phyloP scores from a whole-genome alignment of 2,113 vertebrate species.

The Pygoscelis antarcticus region DNA sequence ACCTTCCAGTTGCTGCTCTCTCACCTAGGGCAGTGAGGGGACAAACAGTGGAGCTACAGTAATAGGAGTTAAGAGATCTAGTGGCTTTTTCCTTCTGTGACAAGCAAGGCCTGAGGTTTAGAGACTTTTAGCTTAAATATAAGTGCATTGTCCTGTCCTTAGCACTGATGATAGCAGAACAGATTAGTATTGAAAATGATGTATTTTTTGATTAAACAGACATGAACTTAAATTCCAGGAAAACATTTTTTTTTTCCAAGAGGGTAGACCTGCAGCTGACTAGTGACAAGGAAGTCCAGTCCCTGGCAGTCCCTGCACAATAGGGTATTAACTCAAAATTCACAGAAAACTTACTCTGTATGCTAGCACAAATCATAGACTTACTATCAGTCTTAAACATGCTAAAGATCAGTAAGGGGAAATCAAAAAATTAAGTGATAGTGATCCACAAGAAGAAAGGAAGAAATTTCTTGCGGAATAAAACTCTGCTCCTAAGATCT shows the following conservation, averaged over 20 bases:
- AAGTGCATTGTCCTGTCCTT: neutral
- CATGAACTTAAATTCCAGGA: neutral
- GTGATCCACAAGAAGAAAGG: neutral
- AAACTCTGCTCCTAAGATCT: neutral
- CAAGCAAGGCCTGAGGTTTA: neutral
- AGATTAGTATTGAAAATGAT: neutral
- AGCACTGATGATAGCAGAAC: neutral
- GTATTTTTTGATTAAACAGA: neutral
- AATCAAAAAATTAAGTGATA: neutral
- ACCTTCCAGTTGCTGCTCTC: neutral
- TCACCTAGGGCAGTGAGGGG: neutral
- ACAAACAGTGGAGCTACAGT: neutral
- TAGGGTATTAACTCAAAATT: neutral
- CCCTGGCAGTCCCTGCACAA: neutral
- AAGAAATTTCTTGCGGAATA: neutral
- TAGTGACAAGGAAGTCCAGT: neutral
- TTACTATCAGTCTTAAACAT: neutral
- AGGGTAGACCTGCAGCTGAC: neutral
- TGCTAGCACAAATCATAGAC: neutral
- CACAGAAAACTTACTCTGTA: neutral
- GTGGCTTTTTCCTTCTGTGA: neutral
- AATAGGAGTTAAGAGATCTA: neutral
- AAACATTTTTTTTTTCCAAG: neutral
- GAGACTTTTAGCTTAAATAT: neutral
- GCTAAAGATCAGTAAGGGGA: neutral